Conservation (phyloP, 2,113 vertebrate genomes). For the Neoarius graeffei region DNA sequence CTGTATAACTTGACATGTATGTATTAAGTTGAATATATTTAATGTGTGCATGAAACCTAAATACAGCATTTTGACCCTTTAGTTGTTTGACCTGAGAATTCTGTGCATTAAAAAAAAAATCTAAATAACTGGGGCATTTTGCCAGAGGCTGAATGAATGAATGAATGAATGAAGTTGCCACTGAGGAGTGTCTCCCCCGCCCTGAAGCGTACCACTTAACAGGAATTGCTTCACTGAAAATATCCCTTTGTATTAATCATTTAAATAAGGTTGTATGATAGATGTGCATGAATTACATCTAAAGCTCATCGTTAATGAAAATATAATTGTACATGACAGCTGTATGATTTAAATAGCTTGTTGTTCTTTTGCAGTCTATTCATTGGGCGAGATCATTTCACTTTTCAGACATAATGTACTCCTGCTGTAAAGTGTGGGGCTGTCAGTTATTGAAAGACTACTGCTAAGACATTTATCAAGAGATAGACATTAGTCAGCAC, state of each 20-base stretch:
- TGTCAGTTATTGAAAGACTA: slow-evolving; percentile 23
- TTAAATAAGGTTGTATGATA: slow-evolving; percentile 45
- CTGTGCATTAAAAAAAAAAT: background rate
- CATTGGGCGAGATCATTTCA: slow-evolving; percentile 26
- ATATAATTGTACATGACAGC: slow-evolving; percentile 50
- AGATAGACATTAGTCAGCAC: slow-evolving; percentile 21
- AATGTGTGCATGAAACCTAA: background rate
- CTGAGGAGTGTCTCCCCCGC: slow-evolving; percentile 21
- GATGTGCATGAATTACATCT: slow-evolving; percentile 34
- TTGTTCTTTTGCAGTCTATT: slow-evolving; percentile 44
- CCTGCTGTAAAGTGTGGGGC: background rate
- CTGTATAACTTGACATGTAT: too few species aligned
- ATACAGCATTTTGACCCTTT: background rate
- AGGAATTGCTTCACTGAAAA: slow-evolving; percentile 50
- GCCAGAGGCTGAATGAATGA: background rate
- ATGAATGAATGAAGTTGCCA: slow-evolving; percentile 2
- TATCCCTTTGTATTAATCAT: slow-evolving; percentile 46
- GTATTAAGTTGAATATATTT: background rate
- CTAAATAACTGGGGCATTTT: background rate
- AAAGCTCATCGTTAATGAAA: slow-evolving; percentile 48
- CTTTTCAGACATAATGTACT: slow-evolving; percentile 43
- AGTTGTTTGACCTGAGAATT: background rate
- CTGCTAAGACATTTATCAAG: slow-evolving; percentile 28
- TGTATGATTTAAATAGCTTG: slow-evolving; percentile 53
- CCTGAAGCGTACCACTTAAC: slow-evolving; percentile 35